Evolutionary conservation across 2,113 vertebrate species (phyloP).

Genomic region (Chamaea fasciata): DNA sequence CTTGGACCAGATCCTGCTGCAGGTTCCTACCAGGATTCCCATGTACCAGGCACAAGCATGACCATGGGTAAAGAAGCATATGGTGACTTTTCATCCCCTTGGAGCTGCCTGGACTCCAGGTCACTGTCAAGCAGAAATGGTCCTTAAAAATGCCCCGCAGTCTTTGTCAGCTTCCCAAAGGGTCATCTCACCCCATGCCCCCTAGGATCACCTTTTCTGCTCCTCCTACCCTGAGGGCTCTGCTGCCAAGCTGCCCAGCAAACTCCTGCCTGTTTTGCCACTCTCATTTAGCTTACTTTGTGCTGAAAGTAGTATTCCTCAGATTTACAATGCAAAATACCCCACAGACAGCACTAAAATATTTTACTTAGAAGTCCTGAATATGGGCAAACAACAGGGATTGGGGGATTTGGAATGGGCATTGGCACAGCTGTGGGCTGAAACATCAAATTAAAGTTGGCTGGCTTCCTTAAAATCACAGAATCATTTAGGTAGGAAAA

Average conservation of each 20-base stretch:
- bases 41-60: neutral
- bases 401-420: neutral
- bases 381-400: neutral
- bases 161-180: neutral
- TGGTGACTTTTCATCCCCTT: neutral
- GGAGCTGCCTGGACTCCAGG: neutral
- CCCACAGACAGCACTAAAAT: neutral
- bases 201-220: neutral
- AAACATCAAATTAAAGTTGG: neutral
- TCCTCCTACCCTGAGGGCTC: neutral
- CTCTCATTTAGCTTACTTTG: neutral
- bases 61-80: neutral
- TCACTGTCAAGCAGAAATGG: neutral
- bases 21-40: neutral
- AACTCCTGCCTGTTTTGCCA: neutral
- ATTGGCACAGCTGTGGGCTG: neutral
- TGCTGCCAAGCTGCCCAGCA: neutral
- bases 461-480: neutral
- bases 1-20: neutral
- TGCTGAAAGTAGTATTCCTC: neutral
- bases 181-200: neutral
- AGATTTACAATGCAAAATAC: neutral
- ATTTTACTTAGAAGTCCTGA: neutral
- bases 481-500: neutral
- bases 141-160: neutral